Conservation (phyloP, 2,797 vertebrate genomes). For the Eupleurogrammus muticus region DNA sequence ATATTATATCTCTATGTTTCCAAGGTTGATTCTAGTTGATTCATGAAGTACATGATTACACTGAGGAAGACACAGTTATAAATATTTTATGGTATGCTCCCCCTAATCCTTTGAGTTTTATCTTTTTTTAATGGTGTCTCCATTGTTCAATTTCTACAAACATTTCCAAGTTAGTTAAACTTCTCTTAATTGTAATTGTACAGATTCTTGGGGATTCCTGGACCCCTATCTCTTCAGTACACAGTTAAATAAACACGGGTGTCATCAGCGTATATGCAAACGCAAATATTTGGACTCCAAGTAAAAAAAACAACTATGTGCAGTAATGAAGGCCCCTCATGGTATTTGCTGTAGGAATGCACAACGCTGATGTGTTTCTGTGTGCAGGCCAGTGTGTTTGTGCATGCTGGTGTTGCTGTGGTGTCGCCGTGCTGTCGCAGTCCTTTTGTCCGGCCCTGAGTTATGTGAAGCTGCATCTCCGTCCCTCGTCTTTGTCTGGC, state of each 20-base stretch:
- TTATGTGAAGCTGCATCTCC: conserved; percentile 81
- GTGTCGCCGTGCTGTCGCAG: conserved; percentile 70
- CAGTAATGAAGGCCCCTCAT: conserved; percentile 1
- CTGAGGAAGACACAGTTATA: not conserved
- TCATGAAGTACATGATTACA: not conserved
- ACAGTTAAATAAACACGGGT: conserved; percentile 22
- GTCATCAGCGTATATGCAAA: conserved; percentile 55
- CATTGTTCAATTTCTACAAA: not conserved
- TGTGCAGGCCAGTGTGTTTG: conserved; percentile 52
- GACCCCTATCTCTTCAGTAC: not conserved
- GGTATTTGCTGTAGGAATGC: conserved; percentile 29
- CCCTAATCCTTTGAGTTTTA: not conserved
- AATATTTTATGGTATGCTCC: not conserved
- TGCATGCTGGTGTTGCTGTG: conserved; percentile 69
- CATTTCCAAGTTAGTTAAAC: not conserved
- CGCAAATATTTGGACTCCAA: not conserved
- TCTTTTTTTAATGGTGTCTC: no score
- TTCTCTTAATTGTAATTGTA: not conserved
- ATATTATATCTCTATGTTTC: no score
- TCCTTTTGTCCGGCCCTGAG: conserved; percentile 77
- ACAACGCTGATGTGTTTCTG: conserved; percentile 27
- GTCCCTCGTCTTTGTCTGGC: conserved; percentile 75
- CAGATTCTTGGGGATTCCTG: not conserved
- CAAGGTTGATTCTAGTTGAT: no score
- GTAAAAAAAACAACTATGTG: not conserved